Conservation (phyloP, 92 coral and sea anemone species). For the Porites lobata region DNA sequence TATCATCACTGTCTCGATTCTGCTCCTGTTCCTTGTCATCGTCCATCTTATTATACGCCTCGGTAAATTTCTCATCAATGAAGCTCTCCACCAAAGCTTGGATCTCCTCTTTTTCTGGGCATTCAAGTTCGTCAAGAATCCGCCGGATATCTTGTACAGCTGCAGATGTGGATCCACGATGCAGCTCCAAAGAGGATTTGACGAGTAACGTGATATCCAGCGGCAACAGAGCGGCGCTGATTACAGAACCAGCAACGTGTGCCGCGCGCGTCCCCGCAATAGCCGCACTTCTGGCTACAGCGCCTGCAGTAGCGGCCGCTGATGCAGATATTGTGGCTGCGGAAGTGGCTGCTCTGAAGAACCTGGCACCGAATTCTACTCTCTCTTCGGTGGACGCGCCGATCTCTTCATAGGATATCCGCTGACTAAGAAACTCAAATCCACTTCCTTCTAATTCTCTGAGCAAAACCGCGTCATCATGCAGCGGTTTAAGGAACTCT, state of each 20-base stretch:
- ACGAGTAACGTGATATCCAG: constrained; percentile 34
- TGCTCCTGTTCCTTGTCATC: no score
- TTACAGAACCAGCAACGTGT: constrained; percentile 32
- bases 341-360: constrained; percentile 11
- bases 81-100: background rate
- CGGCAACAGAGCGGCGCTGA: constrained; percentile 50
- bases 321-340: constrained; percentile 44
- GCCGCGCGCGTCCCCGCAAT: constrained; percentile 40
- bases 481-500: constrained; percentile 6
- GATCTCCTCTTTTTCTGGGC: constrained; percentile 31
- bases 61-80: constrained; percentile 35
- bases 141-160: constrained; percentile 39
- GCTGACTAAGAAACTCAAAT: constrained; percentile 1
- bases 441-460: constrained; percentile 55
- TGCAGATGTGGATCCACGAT: constrained; percentile 43
- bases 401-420: background rate
- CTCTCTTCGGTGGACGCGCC: constrained; percentile 40
- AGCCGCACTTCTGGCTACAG: constrained; percentile 33
- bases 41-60: constrained; percentile 17
- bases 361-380: constrained; percentile 45
- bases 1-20: no score
- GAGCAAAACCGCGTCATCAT: constrained; percentile 27
- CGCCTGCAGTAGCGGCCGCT: constrained; percentile 43
- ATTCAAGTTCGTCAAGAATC: constrained; percentile 25
- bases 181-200: constrained; percentile 45